Conservation (phyloP, 2,113 vertebrate species). For the Oryzias javanicus region DNA sequence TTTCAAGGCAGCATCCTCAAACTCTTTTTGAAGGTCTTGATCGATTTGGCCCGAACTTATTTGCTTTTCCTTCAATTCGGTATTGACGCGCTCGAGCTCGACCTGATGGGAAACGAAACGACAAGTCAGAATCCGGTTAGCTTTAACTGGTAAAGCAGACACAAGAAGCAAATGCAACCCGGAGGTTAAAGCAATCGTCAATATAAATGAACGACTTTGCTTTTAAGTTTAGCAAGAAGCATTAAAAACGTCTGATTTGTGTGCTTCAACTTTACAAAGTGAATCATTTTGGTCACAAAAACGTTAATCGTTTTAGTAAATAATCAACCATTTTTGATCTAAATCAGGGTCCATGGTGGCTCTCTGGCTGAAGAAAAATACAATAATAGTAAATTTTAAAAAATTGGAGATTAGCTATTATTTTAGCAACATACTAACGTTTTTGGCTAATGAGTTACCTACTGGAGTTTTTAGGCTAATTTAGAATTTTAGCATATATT, state of each 20-base stretch:
- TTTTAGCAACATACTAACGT: too few relatives aligned
- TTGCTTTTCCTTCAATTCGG: constrained; percentile 32
- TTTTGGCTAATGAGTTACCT: too few relatives aligned
- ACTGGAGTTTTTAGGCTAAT: too few relatives aligned
- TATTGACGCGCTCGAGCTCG: constrained; percentile 24
- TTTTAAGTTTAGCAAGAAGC: not conserved
- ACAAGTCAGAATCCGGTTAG: constrained; percentile 10
- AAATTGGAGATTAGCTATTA: too few relatives aligned
- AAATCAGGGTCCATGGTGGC: too few relatives aligned
- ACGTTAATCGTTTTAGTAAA: too few relatives aligned
- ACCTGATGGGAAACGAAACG: constrained; percentile 47
- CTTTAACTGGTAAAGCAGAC: constrained; percentile 10
- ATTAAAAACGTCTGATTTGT: not conserved
- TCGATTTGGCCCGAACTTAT: constrained; percentile 38
- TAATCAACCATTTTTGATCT: not conserved
- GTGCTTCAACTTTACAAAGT: too few relatives aligned
- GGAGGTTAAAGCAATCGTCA: not conserved
- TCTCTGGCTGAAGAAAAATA: too few relatives aligned
- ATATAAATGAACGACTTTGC: not conserved
- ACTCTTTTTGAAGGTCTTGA: constrained; percentile 48
- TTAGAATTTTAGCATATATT: too few relatives aligned
- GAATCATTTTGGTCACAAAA: too few relatives aligned
- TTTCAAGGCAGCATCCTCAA: constrained; percentile 40
- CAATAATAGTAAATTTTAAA: too few relatives aligned
- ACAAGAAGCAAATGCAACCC: not conserved